phyloP scores from a whole-genome alignment of 2,888 invertebrate genomes.

The Catocala sponsa region DNA sequence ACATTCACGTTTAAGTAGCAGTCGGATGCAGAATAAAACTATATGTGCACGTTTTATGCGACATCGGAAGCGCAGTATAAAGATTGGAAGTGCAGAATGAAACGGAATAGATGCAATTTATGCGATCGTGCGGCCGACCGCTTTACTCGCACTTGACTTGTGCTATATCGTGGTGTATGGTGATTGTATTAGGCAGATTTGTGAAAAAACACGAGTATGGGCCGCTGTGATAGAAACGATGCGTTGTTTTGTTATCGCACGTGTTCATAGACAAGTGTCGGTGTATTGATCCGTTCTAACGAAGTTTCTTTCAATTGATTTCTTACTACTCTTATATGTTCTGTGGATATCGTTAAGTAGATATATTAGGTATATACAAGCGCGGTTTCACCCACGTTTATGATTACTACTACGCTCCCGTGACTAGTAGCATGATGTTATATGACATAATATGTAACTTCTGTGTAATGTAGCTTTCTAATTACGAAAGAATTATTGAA shows the following conservation, averaged over 20 bases:
- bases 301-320: neutral
- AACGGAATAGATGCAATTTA: neutral
- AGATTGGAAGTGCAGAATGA: neutral
- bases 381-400: too few relatives aligned
- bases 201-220: neutral
- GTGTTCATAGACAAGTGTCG: neutral
- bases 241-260: neutral
- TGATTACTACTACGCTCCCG: too few relatives aligned
- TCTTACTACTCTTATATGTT: neutral
- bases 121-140: neutral
- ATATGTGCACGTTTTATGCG: neutral
- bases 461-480: too few relatives aligned
- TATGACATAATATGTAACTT: too few relatives aligned
- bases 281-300: neutral
- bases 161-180: neutral
- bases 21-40: neutral
- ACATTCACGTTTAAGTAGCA: neutral
- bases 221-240: neutral
- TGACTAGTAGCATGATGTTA: too few relatives aligned
- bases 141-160: too few relatives aligned
- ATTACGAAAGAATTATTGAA: too few relatives aligned
- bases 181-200: slow-evolving; percentile 5
- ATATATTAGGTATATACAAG: too few relatives aligned
- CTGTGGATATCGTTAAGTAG: too few relatives aligned
- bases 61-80: neutral